Evolutionary conservation across 2,113 vertebrate species (phyloP).

Genomic region (Shinisaurus crocodilurus): DNA sequence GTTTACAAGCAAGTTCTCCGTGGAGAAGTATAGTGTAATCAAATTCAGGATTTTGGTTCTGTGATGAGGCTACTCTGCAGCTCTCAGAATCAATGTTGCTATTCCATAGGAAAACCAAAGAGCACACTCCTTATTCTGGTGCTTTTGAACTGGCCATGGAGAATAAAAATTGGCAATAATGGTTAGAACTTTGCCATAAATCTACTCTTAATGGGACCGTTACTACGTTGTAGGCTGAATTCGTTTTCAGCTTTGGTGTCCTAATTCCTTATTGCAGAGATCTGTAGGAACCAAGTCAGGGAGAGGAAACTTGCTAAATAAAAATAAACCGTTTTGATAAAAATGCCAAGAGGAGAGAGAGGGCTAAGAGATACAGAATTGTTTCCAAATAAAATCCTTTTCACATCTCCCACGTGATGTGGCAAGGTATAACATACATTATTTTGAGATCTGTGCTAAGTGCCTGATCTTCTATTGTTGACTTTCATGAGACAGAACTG

Average conservation of each 20-base stretch:
- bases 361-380: slow-evolving; percentile 58
- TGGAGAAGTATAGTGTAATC: neutral
- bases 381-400: slow-evolving; percentile 55
- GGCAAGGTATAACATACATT: slow-evolving; percentile 43
- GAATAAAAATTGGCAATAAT: slow-evolving; percentile 18
- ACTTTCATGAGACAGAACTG: slow-evolving; percentile 17
- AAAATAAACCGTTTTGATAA: neutral
- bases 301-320: slow-evolving; percentile 21
- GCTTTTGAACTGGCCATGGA: neutral
- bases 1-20: neutral
- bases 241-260: neutral
- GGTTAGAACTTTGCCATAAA: neutral
- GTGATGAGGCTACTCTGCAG: neutral
- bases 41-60: neutral
- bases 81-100: neutral
- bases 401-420: slow-evolving; percentile 51
- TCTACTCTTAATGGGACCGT: neutral
- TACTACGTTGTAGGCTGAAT: neutral
- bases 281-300: neutral
- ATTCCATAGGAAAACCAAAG: neutral
- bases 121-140: neutral
- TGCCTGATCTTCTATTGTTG: slow-evolving; percentile 25
- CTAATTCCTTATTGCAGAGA: slow-evolving; percentile 35
- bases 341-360: slow-evolving; percentile 34
- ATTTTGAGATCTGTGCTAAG: neutral